Percentiles rank a stretch among this genome's conserved stretches.
Evolutionary conservation across 1,140 invertebrate species (phyloP).

Genomic region (Streblospio benedicti): DNA sequence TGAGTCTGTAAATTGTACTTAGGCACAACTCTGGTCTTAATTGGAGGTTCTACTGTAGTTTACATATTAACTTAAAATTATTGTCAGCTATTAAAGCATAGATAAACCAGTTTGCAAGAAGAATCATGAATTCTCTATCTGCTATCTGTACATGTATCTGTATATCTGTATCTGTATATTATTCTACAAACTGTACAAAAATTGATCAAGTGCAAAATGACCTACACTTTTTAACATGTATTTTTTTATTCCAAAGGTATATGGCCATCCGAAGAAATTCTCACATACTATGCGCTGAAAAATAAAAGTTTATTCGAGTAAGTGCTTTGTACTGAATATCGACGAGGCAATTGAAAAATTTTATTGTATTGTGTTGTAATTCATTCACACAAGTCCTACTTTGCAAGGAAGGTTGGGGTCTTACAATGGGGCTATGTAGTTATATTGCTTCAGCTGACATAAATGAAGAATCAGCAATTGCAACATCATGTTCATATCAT

Average conservation of each 20-base stretch:
- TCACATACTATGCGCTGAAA: slow-evolving; percentile 64
- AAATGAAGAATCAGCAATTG: too few species aligned
- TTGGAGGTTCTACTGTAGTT: too few species aligned
- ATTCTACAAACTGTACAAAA: not conserved
- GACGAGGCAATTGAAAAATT: not conserved
- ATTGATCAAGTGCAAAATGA: not conserved
- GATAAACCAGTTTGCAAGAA: too few species aligned
- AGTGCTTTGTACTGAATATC: slow-evolving; percentile 3
- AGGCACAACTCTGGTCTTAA: too few species aligned
- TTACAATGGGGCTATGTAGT: too few species aligned
- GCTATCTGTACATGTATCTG: not conserved
- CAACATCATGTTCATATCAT: too few species aligned
- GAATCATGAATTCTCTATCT: not conserved
- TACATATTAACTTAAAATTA: too few species aligned
- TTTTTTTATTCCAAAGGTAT: slow-evolving; percentile 48
- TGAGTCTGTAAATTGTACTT: too few species aligned
- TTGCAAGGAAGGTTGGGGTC: too few species aligned
- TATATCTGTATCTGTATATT: not conserved
- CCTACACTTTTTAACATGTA: not conserved
- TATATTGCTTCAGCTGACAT: too few species aligned
- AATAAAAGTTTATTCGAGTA: slow-evolving; percentile 57
- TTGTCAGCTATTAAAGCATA: too few species aligned
- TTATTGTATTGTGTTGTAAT: not conserved
- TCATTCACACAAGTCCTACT: too few species aligned
- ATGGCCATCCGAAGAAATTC: slow-evolving; percentile 79